A percentile compares a stretch with the other conserved stretches of the same genome.
phyloP scores from a whole-genome alignment of 2,113 vertebrate species.

The human (Homo sapiens) region GRCh38 chr11:134598501-134599000 shows the following conservation, averaged over 20 bases:
- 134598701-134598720: not conserved
- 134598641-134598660: not conserved
- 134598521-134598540: not conserved
- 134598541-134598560: not conserved
- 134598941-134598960: not conserved
- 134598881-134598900: not conserved
- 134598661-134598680: not conserved
- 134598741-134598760: not conserved
- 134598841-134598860: not conserved
- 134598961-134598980: not conserved
- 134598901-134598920: not conserved
- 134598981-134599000: not conserved
- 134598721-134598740: not conserved
- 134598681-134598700: not conserved
- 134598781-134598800: not conserved
- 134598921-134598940: not conserved
- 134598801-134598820: no score
- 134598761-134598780: not conserved
- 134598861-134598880: not conserved
- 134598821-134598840: not conserved
- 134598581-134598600: not conserved
- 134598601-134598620: not conserved
- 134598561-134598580: no score
- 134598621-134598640: not conserved
- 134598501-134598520: not conserved